Conservation (phyloP, 2,113 vertebrate genomes). For the Poeciliopsis occidentalis region DNA sequence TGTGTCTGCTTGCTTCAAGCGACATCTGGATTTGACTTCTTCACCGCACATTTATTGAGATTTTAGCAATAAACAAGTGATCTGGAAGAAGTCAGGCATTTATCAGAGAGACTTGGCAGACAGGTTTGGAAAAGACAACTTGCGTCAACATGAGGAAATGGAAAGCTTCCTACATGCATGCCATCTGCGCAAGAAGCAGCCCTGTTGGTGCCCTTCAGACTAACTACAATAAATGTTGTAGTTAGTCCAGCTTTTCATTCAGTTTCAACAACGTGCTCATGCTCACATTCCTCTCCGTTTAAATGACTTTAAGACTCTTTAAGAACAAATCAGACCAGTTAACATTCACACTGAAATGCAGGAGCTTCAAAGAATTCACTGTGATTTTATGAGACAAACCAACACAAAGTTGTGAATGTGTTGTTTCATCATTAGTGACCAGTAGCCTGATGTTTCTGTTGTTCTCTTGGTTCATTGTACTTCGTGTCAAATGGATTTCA, state of each 20-base stretch:
- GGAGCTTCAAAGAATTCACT: no score
- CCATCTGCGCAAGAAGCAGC: constrained; percentile 66
- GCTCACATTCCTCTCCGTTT: background rate
- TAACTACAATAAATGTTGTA: constrained; percentile 13
- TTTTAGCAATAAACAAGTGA: background rate
- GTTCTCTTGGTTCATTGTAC: no score
- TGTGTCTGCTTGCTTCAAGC: background rate
- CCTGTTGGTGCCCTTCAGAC: constrained; percentile 10
- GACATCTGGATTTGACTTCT: background rate
- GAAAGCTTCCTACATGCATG: constrained; percentile 66
- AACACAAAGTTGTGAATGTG: no score
- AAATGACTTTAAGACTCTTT: no score
- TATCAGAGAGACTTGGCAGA: constrained; percentile 49
- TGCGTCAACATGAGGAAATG: constrained; percentile 69
- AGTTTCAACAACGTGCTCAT: background rate
- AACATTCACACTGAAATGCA: no score
- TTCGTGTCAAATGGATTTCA: no score
- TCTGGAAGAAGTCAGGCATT: constrained; percentile 27
- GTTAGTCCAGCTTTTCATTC: background rate
- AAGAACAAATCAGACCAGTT: no score
- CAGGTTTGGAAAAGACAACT: constrained; percentile 65
- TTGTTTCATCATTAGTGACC: no score
- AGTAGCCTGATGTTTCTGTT: no score
- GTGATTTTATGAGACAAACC: no score
- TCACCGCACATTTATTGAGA: background rate